A percentile compares a stretch with the other conserved stretches of the same genome.
Evolutionary conservation across 2,888 invertebrate species (phyloP).

Genomic region (Drosophila nr. medialis): DNA sequence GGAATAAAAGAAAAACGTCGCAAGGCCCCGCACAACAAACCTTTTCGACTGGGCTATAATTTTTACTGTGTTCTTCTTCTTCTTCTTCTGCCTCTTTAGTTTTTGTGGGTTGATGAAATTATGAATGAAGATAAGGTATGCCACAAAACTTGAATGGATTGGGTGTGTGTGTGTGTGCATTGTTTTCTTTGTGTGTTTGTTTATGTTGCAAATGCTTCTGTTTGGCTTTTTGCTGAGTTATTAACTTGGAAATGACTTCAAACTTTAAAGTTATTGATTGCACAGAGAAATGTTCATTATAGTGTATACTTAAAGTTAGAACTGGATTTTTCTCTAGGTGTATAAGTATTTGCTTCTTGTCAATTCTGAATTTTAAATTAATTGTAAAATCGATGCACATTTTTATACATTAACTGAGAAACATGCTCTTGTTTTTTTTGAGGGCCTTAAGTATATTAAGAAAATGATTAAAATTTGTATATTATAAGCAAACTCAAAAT

Average conservation of each 20-base stretch:
- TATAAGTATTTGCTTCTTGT: too few species aligned
- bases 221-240: not conserved
- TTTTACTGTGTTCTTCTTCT: constrained; percentile 15
- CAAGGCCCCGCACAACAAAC: constrained; percentile 57
- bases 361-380: too few species aligned
- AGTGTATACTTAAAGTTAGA: not conserved
- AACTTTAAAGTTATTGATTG: not conserved
- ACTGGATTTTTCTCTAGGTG: not conserved
- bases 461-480: not conserved
- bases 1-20: constrained; percentile 17
- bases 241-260: not conserved
- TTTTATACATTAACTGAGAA: too few species aligned
- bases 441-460: too few species aligned
- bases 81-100: constrained; percentile 10
- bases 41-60: constrained; percentile 39
- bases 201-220: constrained; percentile 5
- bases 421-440: too few species aligned
- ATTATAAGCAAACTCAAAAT: not conserved
- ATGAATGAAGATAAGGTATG: constrained; percentile 80
- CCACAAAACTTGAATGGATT: constrained; percentile 47
- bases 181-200: constrained; percentile 7
- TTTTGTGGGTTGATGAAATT: constrained; percentile 78
- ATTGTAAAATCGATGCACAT: too few species aligned
- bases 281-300: not conserved
- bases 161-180: constrained; percentile 9